Conservation (phyloP, 2,888 invertebrate genomes). For the Aphidius colemani region DNA sequence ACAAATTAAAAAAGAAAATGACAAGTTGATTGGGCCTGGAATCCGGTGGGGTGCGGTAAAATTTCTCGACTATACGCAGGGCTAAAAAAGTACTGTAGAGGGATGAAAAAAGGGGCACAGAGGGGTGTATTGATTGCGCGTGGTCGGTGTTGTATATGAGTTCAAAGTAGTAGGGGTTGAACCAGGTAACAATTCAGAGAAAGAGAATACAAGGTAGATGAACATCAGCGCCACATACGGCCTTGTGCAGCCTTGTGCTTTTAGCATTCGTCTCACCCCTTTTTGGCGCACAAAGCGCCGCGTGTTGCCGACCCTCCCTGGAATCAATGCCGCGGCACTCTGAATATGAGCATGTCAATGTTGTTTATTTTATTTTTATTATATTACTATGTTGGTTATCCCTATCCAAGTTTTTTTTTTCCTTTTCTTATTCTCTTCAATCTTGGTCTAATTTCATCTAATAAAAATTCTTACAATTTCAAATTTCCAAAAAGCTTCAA, state of each 20-base stretch:
- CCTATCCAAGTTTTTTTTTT: too few species aligned
- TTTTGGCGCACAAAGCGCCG: conserved; percentile 11
- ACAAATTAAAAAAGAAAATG: conserved; percentile 6
- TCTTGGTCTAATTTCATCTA: background rate
- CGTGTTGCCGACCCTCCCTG: conserved; percentile 21
- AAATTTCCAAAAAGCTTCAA: too few species aligned
- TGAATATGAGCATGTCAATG: background rate
- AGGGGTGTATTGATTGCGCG: conserved; percentile 56
- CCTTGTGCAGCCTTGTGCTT: conserved; percentile 41
- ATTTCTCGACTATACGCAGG: conserved; percentile 26
- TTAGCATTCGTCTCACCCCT: conserved; percentile 27
- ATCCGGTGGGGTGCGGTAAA: conserved; percentile 38
- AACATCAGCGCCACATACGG: conserved; percentile 37
- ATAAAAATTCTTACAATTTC: background rate
- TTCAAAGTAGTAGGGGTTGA: conserved; percentile 32
- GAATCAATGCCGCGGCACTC: conserved; percentile 22
- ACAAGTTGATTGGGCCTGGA: conserved; percentile 33
- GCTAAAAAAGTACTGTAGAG: conserved; percentile 10
- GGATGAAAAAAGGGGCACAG: conserved; percentile 26
- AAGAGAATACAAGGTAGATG: conserved; percentile 31
- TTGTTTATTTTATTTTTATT: too few species aligned
- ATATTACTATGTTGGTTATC: too few species aligned
- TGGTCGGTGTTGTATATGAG: conserved; percentile 38
- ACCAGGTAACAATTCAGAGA: conserved; percentile 15
- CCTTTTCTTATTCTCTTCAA: too few species aligned